Evolutionary conservation across 2,797 vertebrate genomes (phyloP).

Genomic region (Catamblyrhynchus diadema): DNA sequence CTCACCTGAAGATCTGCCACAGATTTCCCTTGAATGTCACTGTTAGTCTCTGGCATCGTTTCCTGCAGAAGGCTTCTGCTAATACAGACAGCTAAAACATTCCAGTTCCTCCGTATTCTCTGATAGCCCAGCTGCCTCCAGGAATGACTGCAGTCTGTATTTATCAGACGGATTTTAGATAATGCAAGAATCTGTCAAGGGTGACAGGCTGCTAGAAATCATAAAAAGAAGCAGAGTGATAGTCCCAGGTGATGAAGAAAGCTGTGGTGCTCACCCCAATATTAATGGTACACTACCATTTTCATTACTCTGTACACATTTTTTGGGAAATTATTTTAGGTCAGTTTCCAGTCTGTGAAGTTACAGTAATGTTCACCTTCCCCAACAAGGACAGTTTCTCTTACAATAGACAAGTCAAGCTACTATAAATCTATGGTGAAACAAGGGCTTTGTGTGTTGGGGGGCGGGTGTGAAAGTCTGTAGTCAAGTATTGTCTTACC

Average conservation of each 20-base stretch:
- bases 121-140: not conserved
- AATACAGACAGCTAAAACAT: not conserved
- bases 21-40: not conserved
- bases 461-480: not conserved
- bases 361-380: not conserved
- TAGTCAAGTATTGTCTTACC: not conserved
- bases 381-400: not conserved
- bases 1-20: not conserved
- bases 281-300: not conserved
- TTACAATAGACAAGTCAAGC: not conserved
- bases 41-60: not conserved
- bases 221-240: not conserved
- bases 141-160: not conserved
- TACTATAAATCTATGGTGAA: not conserved
- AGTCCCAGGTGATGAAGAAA: not conserved
- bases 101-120: not conserved
- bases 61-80: not conserved
- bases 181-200: not conserved
- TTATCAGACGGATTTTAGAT: not conserved
- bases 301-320: not conserved
- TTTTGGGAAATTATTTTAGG: not conserved
- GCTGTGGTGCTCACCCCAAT: rapidly evolving
- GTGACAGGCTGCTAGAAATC: not conserved
- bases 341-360: not conserved
- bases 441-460: not conserved